Evolutionary conservation across 2,113 vertebrate genomes (phyloP), one percentile per base, ranked within the genome.

Genomic region (Oncorhynchus gorbuscha): DNA sequence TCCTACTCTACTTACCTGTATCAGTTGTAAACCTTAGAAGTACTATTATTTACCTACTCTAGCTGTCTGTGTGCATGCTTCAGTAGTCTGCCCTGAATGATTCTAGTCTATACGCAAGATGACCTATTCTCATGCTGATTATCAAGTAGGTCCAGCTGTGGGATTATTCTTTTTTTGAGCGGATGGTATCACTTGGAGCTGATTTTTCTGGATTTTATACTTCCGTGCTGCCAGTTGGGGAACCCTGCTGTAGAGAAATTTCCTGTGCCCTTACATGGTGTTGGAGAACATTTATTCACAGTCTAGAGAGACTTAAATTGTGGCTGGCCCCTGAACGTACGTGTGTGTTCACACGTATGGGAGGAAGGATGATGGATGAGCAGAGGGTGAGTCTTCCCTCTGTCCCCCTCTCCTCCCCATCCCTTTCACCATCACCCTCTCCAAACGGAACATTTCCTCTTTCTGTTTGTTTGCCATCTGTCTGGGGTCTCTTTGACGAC

Each of bases 31-130:
- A 84, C 79, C 79, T 66, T 13, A 78, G 79, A 82, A 79, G 77
- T 79, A 79, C 81, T 85, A 88, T 87, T 80, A 81, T 82, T 77
- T 85, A 86, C 84, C 84, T 88, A 83, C n/a, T n/a, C 82, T 71
- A 80, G 35, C 35, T 35, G 35, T 35, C 2, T 55, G 12, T 16
- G 3, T 55, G 12, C 49, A 16, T 13, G 12, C 49, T 55, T 18
- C 12, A 16, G 3, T 9, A 18, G 4, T 55, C 4, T 16, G 16
- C 12, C 16, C 16, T 9, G 3, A 55, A 16, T 55, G 1, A 11
- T 11, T 45, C 5, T 45, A 45, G 39, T 45, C 8, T 45, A 45
- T 45, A 45, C 2, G 39, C 39, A 45, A 45, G 39, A 11, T 8
- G 8, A 45, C 39, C 39, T 8, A 11, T 11, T 45, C 39, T 45